Percentiles rank a stretch among this genome's conserved stretches.
phyloP scores from a whole-genome alignment of 2,113 vertebrate species.

The Rhinogobius similis region DNA sequence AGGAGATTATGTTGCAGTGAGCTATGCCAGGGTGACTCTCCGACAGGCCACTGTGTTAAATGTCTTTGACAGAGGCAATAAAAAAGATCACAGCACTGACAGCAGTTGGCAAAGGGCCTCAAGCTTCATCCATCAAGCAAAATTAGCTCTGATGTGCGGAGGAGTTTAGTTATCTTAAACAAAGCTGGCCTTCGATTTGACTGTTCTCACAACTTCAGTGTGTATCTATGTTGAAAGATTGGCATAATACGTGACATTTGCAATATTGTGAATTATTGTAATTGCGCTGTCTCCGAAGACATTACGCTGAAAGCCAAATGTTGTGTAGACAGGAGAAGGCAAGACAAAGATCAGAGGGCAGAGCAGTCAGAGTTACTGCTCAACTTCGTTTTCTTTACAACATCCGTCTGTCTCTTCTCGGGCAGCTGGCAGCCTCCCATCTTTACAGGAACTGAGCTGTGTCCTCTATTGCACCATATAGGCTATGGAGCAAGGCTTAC shows the following conservation, averaged over 20 bases:
- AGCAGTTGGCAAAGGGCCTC: slow-evolving; percentile 22
- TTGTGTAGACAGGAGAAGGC: slow-evolving; percentile 47
- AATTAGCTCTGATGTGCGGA: slow-evolving; percentile 17
- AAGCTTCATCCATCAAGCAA: slow-evolving; percentile 25
- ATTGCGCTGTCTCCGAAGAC: slow-evolving; percentile 47
- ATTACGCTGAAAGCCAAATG: slow-evolving; percentile 55
- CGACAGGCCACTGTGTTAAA: slow-evolving; percentile 24
- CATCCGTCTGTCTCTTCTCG: slow-evolving; percentile 38
- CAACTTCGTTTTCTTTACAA: slow-evolving; percentile 62
- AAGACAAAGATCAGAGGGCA: slow-evolving; percentile 63
- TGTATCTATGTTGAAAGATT: slow-evolving; percentile 40
- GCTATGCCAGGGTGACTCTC: slow-evolving; percentile 19
- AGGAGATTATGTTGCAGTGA: slow-evolving; percentile 35
- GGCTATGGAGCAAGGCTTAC: slow-evolving; percentile 23
- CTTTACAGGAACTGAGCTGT: slow-evolving; percentile 11
- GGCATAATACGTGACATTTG: slow-evolving; percentile 58
- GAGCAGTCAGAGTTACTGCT: slow-evolving; percentile 37
- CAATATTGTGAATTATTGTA: slow-evolving; percentile 61
- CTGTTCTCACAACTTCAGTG: slow-evolving; percentile 17
- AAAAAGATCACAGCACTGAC: slow-evolving; percentile 22
- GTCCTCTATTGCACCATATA: slow-evolving; percentile 4
- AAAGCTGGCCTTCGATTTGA: slow-evolving; percentile 25
- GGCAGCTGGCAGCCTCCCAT: slow-evolving; percentile 39
- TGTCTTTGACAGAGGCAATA: slow-evolving; percentile 37
- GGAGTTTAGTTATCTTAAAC: slow-evolving; percentile 17